Evolutionary conservation across 2,888 invertebrate genomes (phyloP).

Genomic region (Heliconius ethilla): DNA sequence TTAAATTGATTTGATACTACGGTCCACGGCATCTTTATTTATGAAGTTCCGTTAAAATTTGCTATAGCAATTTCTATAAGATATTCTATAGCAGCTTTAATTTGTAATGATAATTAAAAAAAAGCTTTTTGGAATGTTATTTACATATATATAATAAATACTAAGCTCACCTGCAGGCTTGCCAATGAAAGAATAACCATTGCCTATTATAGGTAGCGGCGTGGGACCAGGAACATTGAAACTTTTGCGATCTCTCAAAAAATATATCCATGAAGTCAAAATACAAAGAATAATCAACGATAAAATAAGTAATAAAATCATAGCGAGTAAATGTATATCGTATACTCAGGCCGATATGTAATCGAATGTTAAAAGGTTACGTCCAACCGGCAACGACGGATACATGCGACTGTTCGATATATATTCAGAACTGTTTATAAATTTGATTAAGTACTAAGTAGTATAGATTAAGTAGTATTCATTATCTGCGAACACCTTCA

Average conservation of each 20-base stretch:
- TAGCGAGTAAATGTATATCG: conserved; percentile 24
- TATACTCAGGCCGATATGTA: neutral
- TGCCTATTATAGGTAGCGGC: conserved; percentile 75
- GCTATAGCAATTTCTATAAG: neutral
- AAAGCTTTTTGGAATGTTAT: neutral
- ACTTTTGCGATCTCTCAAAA: conserved; percentile 50
- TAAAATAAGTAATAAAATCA: conserved; percentile 45
- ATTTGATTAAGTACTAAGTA: neutral
- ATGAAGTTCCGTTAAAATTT: neutral
- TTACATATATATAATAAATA: too few relatives aligned
- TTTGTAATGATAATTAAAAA: neutral
- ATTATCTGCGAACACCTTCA: neutral
- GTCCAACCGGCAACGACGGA: neutral
- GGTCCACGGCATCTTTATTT: neutral
- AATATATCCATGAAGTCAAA: conserved; percentile 56
- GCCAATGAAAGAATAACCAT: conserved; percentile 66
- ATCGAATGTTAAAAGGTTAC: neutral
- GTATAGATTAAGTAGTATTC: too few relatives aligned
- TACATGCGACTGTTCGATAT: neutral
- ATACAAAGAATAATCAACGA: conserved; percentile 37
- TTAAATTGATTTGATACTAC: neutral
- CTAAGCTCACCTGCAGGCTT: conserved; percentile 44
- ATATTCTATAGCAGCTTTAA: too few relatives aligned
- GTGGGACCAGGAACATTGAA: conserved; percentile 60
- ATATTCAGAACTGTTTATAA: neutral